Percentiles rank a stretch among this genome's conserved stretches.
Evolutionary conservation across 2,113 vertebrate genomes (phyloP).

Genomic region (Nyctibius bracteatus): DNA sequence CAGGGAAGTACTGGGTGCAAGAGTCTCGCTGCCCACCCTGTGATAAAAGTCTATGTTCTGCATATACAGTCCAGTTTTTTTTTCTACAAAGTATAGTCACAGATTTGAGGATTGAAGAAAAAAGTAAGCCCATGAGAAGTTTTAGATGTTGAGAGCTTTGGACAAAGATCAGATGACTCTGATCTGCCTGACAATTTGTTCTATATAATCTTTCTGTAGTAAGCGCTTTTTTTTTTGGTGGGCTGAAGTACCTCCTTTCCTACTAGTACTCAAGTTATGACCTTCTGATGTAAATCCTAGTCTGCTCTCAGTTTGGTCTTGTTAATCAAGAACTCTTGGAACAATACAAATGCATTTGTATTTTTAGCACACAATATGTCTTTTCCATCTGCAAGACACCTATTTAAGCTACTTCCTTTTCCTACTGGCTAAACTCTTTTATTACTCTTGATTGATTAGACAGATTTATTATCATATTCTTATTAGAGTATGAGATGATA

Average conservation of each 20-base stretch:
- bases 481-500: background rate
- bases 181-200: background rate
- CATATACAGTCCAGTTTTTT: background rate
- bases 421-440: background rate
- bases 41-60: background rate
- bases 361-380: background rate
- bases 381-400: background rate
- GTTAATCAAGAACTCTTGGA: background rate
- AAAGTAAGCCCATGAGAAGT: background rate
- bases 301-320: background rate
- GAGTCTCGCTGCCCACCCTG: background rate
- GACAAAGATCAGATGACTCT: background rate
- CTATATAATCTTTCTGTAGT: background rate
- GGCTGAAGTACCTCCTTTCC: background rate
- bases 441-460: background rate
- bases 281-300: background rate
- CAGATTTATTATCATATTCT: background rate
- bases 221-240: background rate
- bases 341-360: background rate
- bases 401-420: background rate
- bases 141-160: background rate
- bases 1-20: background rate
- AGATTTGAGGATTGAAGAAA: background rate
- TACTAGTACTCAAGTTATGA: background rate
- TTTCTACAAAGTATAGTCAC: background rate